Evolutionary conservation across 1,140 invertebrate genomes (phyloP).

Genomic region (Heliconius eleuchia): DNA sequence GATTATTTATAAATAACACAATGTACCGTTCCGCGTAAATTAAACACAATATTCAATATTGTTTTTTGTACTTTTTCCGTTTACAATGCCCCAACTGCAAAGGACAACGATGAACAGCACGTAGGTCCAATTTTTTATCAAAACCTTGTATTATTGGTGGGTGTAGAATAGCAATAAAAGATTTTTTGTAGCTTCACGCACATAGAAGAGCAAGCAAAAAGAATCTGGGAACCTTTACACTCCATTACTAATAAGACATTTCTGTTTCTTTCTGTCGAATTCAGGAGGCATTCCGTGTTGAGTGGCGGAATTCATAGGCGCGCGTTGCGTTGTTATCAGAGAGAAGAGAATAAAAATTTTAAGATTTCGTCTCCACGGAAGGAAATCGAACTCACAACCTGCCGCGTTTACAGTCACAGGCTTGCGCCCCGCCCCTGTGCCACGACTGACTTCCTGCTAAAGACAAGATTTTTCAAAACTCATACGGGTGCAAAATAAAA

Average conservation of each 20-base stretch:
- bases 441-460: neutral
- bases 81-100: no score
- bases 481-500: no score
- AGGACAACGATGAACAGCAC: no score
- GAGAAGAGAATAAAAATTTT: neutral
- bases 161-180: no score
- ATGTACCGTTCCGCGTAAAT: no score
- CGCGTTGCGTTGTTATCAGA: neutral
- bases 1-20: no score
- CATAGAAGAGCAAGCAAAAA: neutral
- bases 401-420: neutral
- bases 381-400: neutral
- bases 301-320: neutral
- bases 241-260: neutral
- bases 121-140: no score
- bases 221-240: neutral
- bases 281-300: neutral
- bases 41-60: neutral
- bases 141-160: no score
- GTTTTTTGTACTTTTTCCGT: no score
- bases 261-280: neutral
- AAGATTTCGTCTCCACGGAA: neutral
- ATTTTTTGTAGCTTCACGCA: no score
- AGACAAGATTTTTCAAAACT: no score
- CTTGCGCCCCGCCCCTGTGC: neutral